Conservation (phyloP, 1,140 invertebrate species). For the Glossosoma conforme region DNA sequence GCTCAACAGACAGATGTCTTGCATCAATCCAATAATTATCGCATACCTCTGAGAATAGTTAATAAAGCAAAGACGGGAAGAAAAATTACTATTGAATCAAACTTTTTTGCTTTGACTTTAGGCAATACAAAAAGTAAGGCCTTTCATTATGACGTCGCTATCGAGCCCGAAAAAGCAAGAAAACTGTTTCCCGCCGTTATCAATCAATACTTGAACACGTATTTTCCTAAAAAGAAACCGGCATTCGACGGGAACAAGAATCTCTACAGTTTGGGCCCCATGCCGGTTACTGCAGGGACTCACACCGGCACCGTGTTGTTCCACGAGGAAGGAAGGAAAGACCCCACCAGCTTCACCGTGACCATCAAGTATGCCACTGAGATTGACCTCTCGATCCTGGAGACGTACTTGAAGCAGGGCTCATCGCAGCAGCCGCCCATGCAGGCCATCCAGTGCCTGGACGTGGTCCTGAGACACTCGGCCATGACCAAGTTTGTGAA, state of each 20-base stretch:
- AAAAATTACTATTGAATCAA: conserved; percentile 9
- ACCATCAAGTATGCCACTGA: conserved; percentile 49
- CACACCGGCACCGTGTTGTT: conserved; percentile 30
- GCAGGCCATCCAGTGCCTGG: conserved; percentile 69
- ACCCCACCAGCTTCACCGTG: conserved; percentile 51
- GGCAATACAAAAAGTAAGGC: conserved; percentile 1
- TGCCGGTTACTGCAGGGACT: conserved; percentile 28
- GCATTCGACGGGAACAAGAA: conserved; percentile 69
- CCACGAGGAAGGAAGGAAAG: conserved; percentile 46
- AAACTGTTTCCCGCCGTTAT: conserved; percentile 36
- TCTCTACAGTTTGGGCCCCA: conserved; percentile 46
- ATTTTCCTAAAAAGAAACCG: conserved; percentile 42
- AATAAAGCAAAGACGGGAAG: conserved; percentile 3
- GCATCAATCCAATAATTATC: no score
- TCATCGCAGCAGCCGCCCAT: conserved; percentile 50
- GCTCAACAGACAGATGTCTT: no score
- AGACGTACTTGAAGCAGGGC: conserved; percentile 35
- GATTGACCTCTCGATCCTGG: conserved; percentile 30
- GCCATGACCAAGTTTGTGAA: conserved; percentile 35
- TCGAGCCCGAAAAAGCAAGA: conserved; percentile 45
- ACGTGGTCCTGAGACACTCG: conserved; percentile 72
- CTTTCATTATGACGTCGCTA: conserved; percentile 47
- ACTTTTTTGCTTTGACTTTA: conserved; percentile 6
- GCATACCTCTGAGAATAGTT: no score
- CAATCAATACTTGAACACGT: conserved; percentile 34